These are phyloP conservation scores for Grus americana DNA, from an alignment of 2,113 vertebrate genomes.

Conservation along the genomic window DNA sequence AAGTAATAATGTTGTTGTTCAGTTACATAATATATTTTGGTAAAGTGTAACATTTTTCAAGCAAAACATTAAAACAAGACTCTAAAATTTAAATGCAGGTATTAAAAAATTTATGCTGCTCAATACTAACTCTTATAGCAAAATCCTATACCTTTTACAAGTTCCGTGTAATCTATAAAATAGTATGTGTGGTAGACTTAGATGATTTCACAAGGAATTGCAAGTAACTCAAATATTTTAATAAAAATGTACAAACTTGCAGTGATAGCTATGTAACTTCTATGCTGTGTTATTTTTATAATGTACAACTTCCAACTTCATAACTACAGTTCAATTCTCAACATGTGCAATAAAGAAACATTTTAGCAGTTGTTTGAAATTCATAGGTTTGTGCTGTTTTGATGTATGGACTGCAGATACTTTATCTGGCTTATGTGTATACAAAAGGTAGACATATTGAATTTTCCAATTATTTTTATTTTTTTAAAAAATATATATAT, in stretches of 20 bases:
- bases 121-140: not conserved
- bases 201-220: not conserved
- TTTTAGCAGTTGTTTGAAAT: not conserved
- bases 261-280: not conserved
- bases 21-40: not conserved
- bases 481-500: not conserved
- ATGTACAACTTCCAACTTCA: not conserved
- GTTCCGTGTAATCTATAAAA: not conserved
- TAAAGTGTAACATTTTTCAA: not conserved
- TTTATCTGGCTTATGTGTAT: not conserved
- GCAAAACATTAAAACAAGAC: conserved; percentile 17
- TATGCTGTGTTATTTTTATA: not conserved
- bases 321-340: not conserved
- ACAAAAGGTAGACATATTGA: not conserved
- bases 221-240: not conserved
- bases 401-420: not conserved
- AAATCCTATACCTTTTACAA: conserved; percentile 10
- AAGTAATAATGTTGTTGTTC: conserved; percentile 25
- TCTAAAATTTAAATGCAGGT: conserved; percentile 9
- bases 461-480: not conserved
- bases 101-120: not conserved
- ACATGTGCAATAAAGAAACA: not conserved
- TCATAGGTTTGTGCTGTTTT: not conserved
- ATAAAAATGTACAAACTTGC: not conserved
- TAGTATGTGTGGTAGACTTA: not conserved